Base-by-base conservation (phyloP, 2,797 vertebrate species). In the Aphelocoma californica region DNA sequence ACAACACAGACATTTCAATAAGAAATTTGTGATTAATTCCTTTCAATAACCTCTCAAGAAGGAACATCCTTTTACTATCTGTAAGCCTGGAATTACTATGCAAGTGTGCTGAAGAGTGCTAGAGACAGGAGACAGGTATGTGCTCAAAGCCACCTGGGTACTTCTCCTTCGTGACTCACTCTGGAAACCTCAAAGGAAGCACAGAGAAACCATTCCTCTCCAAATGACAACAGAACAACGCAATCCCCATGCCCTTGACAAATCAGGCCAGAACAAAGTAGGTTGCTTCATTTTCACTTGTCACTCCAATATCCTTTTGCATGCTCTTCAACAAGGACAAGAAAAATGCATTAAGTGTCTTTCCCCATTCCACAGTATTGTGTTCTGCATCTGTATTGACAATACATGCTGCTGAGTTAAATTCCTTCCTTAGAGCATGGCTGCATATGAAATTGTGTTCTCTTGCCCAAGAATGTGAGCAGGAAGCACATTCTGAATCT, bases 1-100 rank as follows among this genome's bases (percentile, higher is more conserved):
- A 71, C 28, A 81, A 32, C 53, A 48, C 20, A 88, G 42, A 78
- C 12, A 81, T 86, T 90, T 93, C 65, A 78, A 19, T 31, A 42
- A 83, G 45, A 90, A 92, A 81, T 54, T 78, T 56, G 26, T 93
- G 51, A 89, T 85, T 80, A 91, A 89, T 89, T 89, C 45, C 64
- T 81, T 75, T 93, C 56, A 92, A 54, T 53, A 75, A 73, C 14
- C 26, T 86, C 62, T 92, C 45, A 57, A 44, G 92, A 79, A 95
- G 31, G 61, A 93, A 61, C 53, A 70, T 64, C 44, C 32, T 79
- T 69, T 79, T 48, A 34, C 60, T 47, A 10, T 45, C 36, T 45
- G 18, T 24, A 32, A 94, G n/a, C 47, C 44, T 64, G 26, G 32
- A 84, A 82, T 69, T 56, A 56, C 69, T 80, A 24, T 53, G 64